Conservation (phyloP, 2,113 vertebrate genomes). For the Ahaetulla prasina region DNA sequence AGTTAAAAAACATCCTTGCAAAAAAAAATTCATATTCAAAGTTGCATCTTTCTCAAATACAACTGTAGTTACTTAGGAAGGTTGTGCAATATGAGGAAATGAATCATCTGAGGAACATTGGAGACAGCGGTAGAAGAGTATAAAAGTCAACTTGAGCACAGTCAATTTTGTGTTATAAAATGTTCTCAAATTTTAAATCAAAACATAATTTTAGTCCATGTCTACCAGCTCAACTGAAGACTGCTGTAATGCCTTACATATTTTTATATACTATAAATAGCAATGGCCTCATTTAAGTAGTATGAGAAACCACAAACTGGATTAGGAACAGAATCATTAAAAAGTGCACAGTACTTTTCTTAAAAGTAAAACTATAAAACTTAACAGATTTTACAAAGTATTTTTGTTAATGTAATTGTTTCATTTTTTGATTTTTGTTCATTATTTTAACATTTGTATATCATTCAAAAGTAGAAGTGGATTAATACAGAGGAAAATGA, state of each 20-base stretch:
- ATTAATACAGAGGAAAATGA: neutral
- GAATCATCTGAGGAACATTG: neutral
- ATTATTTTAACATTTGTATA: neutral
- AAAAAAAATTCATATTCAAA: neutral
- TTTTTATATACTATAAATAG: constrained; percentile 57
- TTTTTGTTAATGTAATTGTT: neutral
- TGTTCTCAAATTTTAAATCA: constrained; percentile 31
- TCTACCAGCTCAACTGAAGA: constrained; percentile 31
- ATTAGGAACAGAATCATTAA: constrained; percentile 40
- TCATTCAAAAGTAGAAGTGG: neutral
- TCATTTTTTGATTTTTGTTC: neutral
- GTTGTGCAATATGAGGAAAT: neutral
- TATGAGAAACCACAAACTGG: constrained; percentile 47
- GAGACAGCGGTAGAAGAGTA: neutral
- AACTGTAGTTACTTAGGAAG: neutral
- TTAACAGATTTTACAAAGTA: neutral
- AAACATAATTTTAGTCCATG: neutral
- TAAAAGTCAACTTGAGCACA: constrained; percentile 18
- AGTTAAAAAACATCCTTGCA: neutral
- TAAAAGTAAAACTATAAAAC: neutral
- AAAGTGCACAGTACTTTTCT: constrained; percentile 21
- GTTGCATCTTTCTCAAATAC: neutral
- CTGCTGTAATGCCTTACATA: constrained; percentile 48
- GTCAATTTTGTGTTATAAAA: neutral
- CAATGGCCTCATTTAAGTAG: constrained; percentile 29